Percentiles rank a stretch among this genome's conserved stretches.
Conservation (phyloP, 2,113 vertebrate genomes). For the Corythoichthys haematopterus region DNA sequence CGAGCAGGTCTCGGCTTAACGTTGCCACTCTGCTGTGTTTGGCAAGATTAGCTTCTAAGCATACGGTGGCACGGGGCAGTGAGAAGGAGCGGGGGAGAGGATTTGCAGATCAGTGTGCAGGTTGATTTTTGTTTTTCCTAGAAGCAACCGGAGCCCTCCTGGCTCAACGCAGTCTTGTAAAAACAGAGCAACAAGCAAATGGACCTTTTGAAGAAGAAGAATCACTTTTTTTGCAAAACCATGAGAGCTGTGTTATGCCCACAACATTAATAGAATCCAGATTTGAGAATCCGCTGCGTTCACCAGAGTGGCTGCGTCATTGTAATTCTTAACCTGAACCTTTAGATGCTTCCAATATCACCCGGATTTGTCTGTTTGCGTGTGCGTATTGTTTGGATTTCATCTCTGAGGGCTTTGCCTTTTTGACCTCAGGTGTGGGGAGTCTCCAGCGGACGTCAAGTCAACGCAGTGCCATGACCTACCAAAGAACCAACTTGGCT, state of each 20-base stretch:
- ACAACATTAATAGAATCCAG: constrained; percentile 62
- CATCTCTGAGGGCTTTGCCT: constrained; percentile 3
- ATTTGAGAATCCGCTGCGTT: constrained; percentile 47
- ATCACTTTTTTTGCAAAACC: constrained; percentile 34
- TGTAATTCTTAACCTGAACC: constrained; percentile 32
- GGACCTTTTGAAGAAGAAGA: constrained; percentile 52
- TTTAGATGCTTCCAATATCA: constrained; percentile 25
- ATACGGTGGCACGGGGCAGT: constrained; percentile 20
- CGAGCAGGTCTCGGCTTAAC: constrained; percentile 26
- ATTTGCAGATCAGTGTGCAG: constrained; percentile 34
- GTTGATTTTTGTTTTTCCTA: constrained; percentile 29
- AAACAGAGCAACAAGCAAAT: constrained; percentile 38
- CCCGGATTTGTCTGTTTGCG: neutral
- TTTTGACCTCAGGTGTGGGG: constrained; percentile 75
- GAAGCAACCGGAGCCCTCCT: constrained; percentile 38
- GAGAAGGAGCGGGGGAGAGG: constrained; percentile 18
- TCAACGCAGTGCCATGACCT: constrained; percentile 88
- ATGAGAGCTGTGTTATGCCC: constrained; percentile 53
- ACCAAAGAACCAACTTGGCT: constrained; percentile 90
- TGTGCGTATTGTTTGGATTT: constrained; percentile 8
- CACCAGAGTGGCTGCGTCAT: constrained; percentile 37
- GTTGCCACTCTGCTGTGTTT: constrained; percentile 18
- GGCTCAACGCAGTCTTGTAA: constrained; percentile 44
- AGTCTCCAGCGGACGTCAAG: constrained; percentile 90
- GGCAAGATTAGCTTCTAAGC: constrained; percentile 21